Evolutionary conservation across 2,113 vertebrate genomes (phyloP), one percentile per base, ranked within the genome.

Genomic region (Dromas ardeola): DNA sequence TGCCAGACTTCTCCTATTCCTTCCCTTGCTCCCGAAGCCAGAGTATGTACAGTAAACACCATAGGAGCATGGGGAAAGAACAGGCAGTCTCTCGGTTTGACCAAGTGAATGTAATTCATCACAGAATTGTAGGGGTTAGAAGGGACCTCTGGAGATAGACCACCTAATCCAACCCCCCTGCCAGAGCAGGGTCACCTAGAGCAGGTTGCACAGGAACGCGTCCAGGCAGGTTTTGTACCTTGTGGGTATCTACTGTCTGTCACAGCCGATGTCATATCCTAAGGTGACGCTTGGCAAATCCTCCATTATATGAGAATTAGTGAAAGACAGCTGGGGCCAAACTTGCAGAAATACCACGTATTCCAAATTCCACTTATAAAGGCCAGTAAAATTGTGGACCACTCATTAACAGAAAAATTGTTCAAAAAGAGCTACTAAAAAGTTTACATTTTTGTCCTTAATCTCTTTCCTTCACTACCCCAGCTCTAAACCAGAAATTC

Each of bases 51-150:
- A 20, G 45, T 6, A 38, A 61, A 62, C n/a, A 36, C 17, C 2
- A 0, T 0, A 3, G 2, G 38, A 58, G 50, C 0, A 0, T 7
- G 21, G 14, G 15, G 32, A 36, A 53, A 67, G 26, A 71, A 61
- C 0, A 0, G 21, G 26, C 2, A 34, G 27, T 5, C 61, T 21
- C 30, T 10, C 2, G 5, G 26, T 40, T 21, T 27, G 50, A 66
- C 30, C 36, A 61, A 30, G 40, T 9, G 8, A 70, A 30, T 26
- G 50, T 6, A 22, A 36, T 19, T 36, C n/a, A 22, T 1, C 52
- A 53, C 52, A 53, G 47, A 49, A 49, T 12, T 21, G 52, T 5
- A 27, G 52, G 50, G 52, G 52, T 53, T 53, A 26, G 52, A 53
- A 53, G 52, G 52, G 52, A 27, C 52, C 52, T 53, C 52, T 29